Conservation (phyloP, 2,888 invertebrate genomes). For the Megalurothrips usitatus region DNA sequence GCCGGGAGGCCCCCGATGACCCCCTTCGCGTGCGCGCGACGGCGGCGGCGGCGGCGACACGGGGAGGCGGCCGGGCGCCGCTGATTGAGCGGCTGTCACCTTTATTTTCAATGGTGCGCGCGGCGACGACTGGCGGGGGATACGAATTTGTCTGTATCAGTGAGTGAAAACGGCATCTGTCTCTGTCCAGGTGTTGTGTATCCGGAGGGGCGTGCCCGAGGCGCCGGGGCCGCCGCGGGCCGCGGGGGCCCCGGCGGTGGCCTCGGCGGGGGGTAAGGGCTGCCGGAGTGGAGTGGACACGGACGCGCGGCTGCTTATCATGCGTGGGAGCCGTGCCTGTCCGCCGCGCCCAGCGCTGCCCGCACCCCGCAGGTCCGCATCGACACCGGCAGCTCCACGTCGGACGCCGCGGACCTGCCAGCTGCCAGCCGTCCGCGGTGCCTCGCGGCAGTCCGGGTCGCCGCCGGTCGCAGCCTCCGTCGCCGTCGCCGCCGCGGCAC, state of each 20-base stretch:
- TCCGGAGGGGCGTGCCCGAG: neutral
- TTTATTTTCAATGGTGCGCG: slow-evolving; percentile 21
- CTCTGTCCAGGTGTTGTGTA: slow-evolving; percentile 13
- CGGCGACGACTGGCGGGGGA: neutral
- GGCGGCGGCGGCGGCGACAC: neutral
- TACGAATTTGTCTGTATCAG: slow-evolving; percentile 20
- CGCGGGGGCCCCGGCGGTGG: neutral
- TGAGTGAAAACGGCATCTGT: slow-evolving; percentile 7
- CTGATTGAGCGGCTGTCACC: slow-evolving; percentile 25
- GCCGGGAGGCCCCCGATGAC: neutral
- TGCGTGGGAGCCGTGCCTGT: neutral
- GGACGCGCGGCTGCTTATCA: neutral
- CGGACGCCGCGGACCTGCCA: neutral
- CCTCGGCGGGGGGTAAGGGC: neutral
- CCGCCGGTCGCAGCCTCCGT: too few relatives aligned
- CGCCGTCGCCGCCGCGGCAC: too few relatives aligned
- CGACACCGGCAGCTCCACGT: neutral
- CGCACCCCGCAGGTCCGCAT: neutral
- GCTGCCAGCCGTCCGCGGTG: too few relatives aligned
- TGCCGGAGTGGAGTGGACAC: too few relatives aligned
- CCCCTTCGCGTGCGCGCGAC: neutral
- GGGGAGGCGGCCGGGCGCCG: neutral
- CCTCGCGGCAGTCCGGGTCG: too few relatives aligned
- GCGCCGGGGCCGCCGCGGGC: neutral
- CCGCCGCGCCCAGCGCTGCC: neutral